Percentiles rank a stretch among this genome's conserved stretches.
Evolutionary conservation across 1,140 invertebrate species (phyloP).

Genomic region (Drosophila lowei): DNA sequence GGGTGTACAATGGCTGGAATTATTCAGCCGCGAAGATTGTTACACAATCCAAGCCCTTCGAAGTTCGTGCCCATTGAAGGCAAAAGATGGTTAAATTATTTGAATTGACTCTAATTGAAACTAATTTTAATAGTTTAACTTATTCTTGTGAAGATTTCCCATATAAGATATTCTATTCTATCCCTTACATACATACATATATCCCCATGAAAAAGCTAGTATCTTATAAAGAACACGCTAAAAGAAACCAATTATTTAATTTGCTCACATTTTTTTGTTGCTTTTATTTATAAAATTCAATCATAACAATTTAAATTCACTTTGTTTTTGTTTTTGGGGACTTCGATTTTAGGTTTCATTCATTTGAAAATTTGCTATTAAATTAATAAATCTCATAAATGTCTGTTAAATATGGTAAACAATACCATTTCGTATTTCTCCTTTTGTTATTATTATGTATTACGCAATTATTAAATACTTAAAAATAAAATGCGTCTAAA

Average conservation of each 20-base stretch:
- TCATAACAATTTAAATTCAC: conserved; percentile 67
- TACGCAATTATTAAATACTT: conserved; percentile 71
- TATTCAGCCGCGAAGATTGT: too few species aligned
- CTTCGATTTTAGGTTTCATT: conserved; percentile 31
- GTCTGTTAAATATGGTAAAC: conserved; percentile 56
- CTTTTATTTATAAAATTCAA: conserved; percentile 67
- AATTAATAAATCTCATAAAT: conserved; percentile 50
- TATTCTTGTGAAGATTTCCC: too few species aligned
- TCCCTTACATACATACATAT: too few species aligned
- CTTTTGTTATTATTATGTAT: conserved; percentile 23
- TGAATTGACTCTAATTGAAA: too few species aligned
- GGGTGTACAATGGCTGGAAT: too few species aligned
- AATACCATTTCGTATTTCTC: conserved; percentile 50
- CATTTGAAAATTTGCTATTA: conserved; percentile 69
- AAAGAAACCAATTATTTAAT: background rate
- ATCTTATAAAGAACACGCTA: background rate
- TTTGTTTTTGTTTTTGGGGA: conserved; percentile 31
- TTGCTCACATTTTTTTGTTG: conserved; percentile 32
- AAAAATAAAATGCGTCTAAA: conserved; percentile 79
- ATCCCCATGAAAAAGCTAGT: too few species aligned
- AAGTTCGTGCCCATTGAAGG: too few species aligned
- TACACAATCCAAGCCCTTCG: too few species aligned
- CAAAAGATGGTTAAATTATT: too few species aligned
- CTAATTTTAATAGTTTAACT: too few species aligned
- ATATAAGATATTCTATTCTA: too few species aligned